Percentiles rank a stretch among this genome's conserved stretches.
Conservation (phyloP, 2,797 vertebrate genomes). For the Danio aesculapii region DNA sequence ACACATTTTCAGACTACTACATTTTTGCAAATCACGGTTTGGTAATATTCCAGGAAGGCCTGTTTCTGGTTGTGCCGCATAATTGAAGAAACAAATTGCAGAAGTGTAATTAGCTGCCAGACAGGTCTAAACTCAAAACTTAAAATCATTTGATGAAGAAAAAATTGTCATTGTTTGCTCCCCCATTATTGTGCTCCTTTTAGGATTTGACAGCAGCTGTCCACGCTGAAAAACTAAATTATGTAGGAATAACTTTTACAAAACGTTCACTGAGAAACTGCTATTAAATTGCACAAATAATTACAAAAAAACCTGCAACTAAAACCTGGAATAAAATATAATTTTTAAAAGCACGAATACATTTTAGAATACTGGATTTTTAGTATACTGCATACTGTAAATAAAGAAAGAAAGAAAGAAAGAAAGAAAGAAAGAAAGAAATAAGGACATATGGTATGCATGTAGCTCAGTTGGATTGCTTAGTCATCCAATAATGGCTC, state of each 20-base stretch:
- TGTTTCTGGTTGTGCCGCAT: background rate
- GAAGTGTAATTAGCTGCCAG: background rate
- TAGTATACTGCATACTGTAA: too few species aligned
- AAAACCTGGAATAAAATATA: too few species aligned
- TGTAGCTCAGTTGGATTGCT: too few species aligned
- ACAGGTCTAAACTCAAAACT: background rate
- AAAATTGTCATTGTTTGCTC: background rate
- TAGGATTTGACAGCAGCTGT: background rate
- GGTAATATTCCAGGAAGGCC: background rate
- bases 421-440: too few species aligned
- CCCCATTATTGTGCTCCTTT: background rate
- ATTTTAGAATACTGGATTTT: too few species aligned
- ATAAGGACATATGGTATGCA: too few species aligned
- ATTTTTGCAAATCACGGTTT: constrained; percentile 4
- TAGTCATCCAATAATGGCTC: too few species aligned
- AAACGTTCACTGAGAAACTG: too few species aligned
- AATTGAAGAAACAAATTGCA: background rate
- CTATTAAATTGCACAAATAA: too few species aligned
- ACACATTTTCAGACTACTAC: background rate
- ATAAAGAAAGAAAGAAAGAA: too few species aligned
- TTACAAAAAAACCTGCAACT: too few species aligned
- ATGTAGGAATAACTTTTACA: background rate
- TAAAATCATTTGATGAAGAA: background rate
- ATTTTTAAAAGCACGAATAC: too few species aligned
- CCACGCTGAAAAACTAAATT: background rate